These are phyloP conservation scores for Camptogramma bilineatum DNA, from an alignment of 2,888 invertebrate species.

Conservation along the genomic window DNA sequence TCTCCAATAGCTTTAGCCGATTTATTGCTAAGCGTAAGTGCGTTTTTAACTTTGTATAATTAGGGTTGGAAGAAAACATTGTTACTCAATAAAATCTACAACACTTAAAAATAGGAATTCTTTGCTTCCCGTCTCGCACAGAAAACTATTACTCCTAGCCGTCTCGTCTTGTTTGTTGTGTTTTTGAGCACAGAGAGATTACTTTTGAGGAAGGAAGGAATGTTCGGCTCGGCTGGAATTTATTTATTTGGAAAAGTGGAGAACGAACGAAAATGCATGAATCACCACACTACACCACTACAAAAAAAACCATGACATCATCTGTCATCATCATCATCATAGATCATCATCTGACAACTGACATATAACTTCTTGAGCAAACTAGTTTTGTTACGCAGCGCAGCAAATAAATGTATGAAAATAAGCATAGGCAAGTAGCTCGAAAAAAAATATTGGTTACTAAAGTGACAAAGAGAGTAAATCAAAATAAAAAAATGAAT, in stretches of 20 bases:
- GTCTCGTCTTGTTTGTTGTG: conserved; percentile 1
- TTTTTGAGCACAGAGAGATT: not conserved
- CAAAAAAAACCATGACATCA: not conserved
- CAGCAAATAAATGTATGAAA: no score
- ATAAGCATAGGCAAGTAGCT: no score
- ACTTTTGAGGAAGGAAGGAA: not conserved
- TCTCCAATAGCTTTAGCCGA: conserved; percentile 96
- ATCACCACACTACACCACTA: not conserved
- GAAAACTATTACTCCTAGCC: no score
- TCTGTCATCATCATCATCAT: no score
- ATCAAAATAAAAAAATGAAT: not conserved
- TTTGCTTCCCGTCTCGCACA: not conserved
- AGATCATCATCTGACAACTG: no score
- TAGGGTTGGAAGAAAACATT: conserved; percentile 97
- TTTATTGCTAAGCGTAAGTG: conserved; percentile 97
- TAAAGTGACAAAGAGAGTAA: not conserved
- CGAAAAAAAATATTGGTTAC: no score
- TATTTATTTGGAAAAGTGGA: no score
- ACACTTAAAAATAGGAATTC: not conserved
- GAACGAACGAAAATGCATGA: not conserved
- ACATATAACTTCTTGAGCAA: no score
- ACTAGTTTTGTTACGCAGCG: no score
- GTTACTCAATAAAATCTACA: not conserved
- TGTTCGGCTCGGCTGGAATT: no score
- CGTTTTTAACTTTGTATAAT: conserved; percentile 98